Percentiles rank a stretch among this genome's conserved stretches.
These are phyloP conservation scores for Cirrhinus molitorella DNA, from an alignment of 2,797 vertebrate species.

Conservation along the genomic window DNA sequence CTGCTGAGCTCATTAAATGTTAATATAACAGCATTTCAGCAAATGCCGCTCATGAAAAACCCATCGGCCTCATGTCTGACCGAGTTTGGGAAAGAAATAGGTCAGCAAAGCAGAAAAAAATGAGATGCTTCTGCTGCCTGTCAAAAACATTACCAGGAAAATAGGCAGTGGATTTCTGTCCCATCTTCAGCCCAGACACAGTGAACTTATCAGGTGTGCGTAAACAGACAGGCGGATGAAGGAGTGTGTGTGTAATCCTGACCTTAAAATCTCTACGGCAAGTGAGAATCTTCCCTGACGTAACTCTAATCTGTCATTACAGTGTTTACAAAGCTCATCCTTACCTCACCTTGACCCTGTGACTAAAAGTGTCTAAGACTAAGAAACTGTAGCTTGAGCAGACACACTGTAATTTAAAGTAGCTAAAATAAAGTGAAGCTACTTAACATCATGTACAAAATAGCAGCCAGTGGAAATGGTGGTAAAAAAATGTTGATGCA, in stretches of 20 bases:
- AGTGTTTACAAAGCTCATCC: constrained; percentile 1
- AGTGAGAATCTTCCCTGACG: neutral
- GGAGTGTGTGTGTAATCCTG: neutral
- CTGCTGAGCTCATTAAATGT: neutral
- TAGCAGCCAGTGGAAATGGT: neutral
- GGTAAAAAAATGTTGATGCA: neutral
- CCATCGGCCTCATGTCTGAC: neutral
- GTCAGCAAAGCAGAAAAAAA: constrained; percentile 28
- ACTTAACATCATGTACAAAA: neutral
- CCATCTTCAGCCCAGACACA: neutral
- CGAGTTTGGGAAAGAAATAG: constrained; percentile 21
- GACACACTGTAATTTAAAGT: neutral
- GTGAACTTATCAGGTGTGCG: neutral
- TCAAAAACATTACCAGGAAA: neutral
- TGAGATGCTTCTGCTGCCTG: constrained; percentile 6
- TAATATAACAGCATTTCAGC: neutral
- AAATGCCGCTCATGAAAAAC: constrained; percentile 48
- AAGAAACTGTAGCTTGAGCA: neutral
- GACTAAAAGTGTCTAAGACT: neutral
- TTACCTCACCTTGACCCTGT: neutral
- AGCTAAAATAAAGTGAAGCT: neutral
- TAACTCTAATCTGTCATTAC: constrained; percentile 13
- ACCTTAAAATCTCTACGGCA: neutral
- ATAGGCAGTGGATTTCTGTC: neutral
- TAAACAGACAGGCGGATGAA: constrained; percentile 6